Evolutionary conservation across 2,797 vertebrate genomes (phyloP).

Genomic region (Euphonia xanthogaster): DNA sequence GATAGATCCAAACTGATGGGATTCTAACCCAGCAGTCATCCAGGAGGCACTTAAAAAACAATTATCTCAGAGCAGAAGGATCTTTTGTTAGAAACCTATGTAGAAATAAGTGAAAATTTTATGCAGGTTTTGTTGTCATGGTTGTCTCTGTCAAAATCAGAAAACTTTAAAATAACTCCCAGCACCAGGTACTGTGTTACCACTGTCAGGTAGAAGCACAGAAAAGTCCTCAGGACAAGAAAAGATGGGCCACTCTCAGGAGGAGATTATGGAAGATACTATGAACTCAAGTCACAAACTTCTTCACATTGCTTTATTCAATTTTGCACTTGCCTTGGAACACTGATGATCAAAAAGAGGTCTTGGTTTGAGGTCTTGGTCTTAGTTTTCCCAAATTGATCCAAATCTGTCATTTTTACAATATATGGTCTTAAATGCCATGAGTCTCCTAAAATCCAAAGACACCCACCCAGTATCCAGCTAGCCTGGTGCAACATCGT

Average conservation of each 20-base stretch:
- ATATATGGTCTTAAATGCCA: neutral
- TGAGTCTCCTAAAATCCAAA: neutral
- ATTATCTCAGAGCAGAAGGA: neutral
- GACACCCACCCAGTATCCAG: neutral
- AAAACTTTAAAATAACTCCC: neutral
- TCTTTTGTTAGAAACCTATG: neutral
- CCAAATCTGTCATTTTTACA: neutral
- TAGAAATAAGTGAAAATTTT: neutral
- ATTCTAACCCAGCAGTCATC: neutral
- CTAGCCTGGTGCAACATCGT: neutral
- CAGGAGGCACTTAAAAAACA: neutral
- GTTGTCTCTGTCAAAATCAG: neutral
- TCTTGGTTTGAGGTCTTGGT: neutral
- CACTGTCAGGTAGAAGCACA: neutral
- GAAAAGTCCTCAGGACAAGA: neutral
- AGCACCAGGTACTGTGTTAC: neutral
- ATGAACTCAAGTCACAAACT: neutral
- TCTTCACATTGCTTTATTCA: neutral
- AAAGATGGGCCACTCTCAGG: neutral
- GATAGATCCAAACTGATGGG: neutral
- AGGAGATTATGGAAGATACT: neutral
- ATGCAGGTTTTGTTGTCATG: neutral
- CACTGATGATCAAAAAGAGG: neutral
- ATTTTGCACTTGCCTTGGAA: neutral
- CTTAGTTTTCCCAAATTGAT: neutral